These are phyloP conservation scores for Hoplodrina blanda DNA, from an alignment of 2,888 invertebrate genomes.

Conservation along the genomic window DNA sequence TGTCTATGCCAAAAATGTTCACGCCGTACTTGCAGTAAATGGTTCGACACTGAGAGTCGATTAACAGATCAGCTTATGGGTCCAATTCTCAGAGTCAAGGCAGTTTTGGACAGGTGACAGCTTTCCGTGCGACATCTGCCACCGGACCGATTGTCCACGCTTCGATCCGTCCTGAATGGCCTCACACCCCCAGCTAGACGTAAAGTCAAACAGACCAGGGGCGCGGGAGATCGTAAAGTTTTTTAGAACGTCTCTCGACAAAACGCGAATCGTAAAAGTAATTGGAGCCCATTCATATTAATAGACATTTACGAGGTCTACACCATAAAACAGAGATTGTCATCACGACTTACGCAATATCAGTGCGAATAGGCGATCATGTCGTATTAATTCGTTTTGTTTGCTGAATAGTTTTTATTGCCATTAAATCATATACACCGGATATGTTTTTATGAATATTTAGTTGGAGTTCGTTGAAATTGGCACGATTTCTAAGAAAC, in stretches of 20 bases:
- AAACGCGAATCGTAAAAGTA: slow-evolving; percentile 90
- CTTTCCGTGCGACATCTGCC: slow-evolving; percentile 81
- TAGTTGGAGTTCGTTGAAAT: slow-evolving; percentile 69
- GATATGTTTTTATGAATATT: slow-evolving; percentile 76
- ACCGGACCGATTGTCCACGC: slow-evolving; percentile 76
- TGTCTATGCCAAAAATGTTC: slow-evolving; percentile 41
- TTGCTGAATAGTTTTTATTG: slow-evolving; percentile 82
- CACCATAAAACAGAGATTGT: slow-evolving; percentile 90
- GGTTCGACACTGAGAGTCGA: slow-evolving; percentile 13
- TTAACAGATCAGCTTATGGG: slow-evolving; percentile 38
- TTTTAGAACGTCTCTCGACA: slow-evolving; percentile 87
- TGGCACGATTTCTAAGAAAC: slow-evolving; percentile 67
- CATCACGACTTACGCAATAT: slow-evolving; percentile 85
- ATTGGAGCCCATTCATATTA: slow-evolving; percentile 91
- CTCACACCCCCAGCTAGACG: slow-evolving; percentile 77
- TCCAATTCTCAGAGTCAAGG: slow-evolving; percentile 46
- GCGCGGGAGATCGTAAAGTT: slow-evolving; percentile 87
- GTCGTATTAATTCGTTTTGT: slow-evolving; percentile 84
- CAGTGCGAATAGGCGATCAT: slow-evolving; percentile 77
- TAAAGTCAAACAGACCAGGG: slow-evolving; percentile 84
- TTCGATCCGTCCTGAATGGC: slow-evolving; percentile 69
- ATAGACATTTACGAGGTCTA: slow-evolving; percentile 90
- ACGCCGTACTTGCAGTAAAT: slow-evolving; percentile 18
- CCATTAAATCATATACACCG: slow-evolving; percentile 79
- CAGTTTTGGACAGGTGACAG: slow-evolving; percentile 72